Base-by-base conservation (phyloP, 1,140 invertebrate species). In the Theocolax elegans region DNA sequence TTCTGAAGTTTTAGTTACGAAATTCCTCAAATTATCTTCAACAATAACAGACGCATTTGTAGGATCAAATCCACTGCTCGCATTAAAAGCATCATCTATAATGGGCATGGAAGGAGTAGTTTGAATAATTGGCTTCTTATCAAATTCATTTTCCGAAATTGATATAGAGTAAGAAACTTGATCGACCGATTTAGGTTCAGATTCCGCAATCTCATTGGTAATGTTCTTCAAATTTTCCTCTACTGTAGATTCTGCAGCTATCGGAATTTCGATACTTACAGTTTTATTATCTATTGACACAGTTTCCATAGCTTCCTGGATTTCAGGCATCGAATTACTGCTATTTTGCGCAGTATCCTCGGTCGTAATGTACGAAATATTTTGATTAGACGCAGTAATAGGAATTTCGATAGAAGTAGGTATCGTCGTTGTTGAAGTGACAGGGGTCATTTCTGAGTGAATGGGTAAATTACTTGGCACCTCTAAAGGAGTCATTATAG, bases 401-500 rank as follows among this genome's bases (percentile, higher is more conserved):
- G 91, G 90, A 58, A 92, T 75, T 75, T 92, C 91, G 0, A 92
- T 77, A 1, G 90, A 91, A 0, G 89, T 81, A 0, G 87, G 82
- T 12, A 87, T 83, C 38, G 83, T 29, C 27, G 63, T 73, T 48
- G 64, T 83, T 15, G 83, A 74, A 13, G 86, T 79, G 31, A 82
- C 79, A 72, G 79, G 62, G 40, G 74, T 72, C 3, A 83, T 78
- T 49, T 87, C 86, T 15, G 87, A 82, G 29, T 80, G 78, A 17
- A 78, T 76, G 1, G 82, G 87, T 12, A 87, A 84, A 65, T 87
- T 89, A 23, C 88, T 89, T 0, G 92, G 92, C 6, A 91, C 87
- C 79, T 93, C 92, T 12, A 93, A 80, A 0, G 92, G 91, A 0
- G 92, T 92, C 93, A 94, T 94, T 9, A 94, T 94, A 0, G 93